Evolutionary conservation across 2,113 vertebrate genomes (phyloP).

Genomic region (Rhodinocichla rosea): DNA sequence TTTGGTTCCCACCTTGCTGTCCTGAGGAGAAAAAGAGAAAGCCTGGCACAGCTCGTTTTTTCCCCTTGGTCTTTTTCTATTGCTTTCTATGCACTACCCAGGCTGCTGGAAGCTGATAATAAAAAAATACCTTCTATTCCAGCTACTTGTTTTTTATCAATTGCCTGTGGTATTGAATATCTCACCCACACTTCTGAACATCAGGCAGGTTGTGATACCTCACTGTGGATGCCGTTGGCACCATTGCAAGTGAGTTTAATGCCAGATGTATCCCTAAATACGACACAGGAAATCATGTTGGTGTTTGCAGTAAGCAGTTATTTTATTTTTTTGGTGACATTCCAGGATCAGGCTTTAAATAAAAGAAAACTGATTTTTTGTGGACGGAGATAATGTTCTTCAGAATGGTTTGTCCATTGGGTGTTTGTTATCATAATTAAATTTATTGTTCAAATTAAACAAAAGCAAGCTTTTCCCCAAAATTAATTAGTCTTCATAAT

Average conservation of each 20-base stretch:
- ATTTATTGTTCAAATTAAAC: constrained; percentile 44
- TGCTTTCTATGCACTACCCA: neutral
- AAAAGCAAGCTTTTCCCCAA: constrained; percentile 35
- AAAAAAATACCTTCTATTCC: neutral
- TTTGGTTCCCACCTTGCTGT: neutral
- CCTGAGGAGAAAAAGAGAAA: neutral
- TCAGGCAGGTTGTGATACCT: neutral
- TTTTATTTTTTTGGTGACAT: neutral
- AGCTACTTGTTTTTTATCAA: neutral
- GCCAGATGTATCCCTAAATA: neutral
- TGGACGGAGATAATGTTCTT: constrained; percentile 6
- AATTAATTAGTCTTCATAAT: constrained; percentile 49
- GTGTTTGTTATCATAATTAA: constrained; percentile 46
- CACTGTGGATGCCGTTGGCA: neutral
- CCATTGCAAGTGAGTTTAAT: neutral
- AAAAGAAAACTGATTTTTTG: constrained; percentile 18
- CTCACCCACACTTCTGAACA: neutral
- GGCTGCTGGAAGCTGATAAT: neutral
- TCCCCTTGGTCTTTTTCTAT: neutral
- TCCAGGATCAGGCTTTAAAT: neutral
- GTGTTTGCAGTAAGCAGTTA: neutral
- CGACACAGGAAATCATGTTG: neutral
- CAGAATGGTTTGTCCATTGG: constrained; percentile 18
- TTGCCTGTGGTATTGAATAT: neutral
- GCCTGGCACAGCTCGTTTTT: neutral